These are phyloP conservation scores for Lamprotornis superbus DNA, from an alignment of 2,113 vertebrate species.

Conservation along the genomic window DNA sequence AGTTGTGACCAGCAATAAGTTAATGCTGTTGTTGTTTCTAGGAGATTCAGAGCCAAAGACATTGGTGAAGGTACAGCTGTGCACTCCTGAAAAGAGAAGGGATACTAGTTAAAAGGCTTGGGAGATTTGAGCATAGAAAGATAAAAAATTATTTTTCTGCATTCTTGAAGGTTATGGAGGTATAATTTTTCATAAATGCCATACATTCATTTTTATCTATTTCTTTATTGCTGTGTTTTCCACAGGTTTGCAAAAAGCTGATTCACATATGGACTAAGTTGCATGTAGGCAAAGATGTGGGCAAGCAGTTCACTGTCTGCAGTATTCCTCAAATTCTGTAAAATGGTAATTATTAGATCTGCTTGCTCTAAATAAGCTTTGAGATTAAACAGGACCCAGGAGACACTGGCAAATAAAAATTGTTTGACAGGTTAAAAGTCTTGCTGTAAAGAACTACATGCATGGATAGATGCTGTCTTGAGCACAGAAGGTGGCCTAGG, in stretches of 20 bases:
- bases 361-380: not conserved
- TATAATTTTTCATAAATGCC: not conserved
- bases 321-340: too few relatives aligned
- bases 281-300: not conserved
- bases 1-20: not conserved
- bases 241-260: not conserved
- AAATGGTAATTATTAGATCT: not conserved
- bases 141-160: not conserved
- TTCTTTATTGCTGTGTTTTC: not conserved
- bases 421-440: constrained; percentile 23
- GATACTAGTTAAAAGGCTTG: not conserved
- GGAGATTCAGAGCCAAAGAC: not conserved
- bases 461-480: not conserved
- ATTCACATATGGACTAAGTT: not conserved
- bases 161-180: not conserved
- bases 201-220: not conserved
- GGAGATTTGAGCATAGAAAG: not conserved
- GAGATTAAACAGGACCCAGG: not conserved
- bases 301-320: not conserved
- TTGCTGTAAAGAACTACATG: not conserved
- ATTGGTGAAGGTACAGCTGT: not conserved
- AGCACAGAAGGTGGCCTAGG: not conserved
- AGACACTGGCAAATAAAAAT: not conserved
- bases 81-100: not conserved
- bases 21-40: not conserved